These are phyloP conservation scores for Aphis gossypii DNA, from an alignment of 1,140 invertebrate species.

Conservation along the genomic window DNA sequence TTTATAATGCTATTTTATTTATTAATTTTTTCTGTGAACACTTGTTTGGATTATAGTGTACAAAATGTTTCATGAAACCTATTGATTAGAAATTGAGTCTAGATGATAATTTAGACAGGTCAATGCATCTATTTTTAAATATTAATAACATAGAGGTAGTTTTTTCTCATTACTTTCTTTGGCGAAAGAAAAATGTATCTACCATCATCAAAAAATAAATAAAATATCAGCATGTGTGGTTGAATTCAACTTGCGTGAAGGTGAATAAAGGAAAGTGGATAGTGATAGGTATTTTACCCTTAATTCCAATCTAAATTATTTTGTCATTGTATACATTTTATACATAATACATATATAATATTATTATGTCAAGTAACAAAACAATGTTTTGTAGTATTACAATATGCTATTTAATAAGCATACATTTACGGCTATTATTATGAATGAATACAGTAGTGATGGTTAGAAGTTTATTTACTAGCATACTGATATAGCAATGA, in stretches of 20 bases:
- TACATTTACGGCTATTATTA: neutral
- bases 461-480: neutral
- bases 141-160: neutral
- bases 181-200: neutral
- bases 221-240: neutral
- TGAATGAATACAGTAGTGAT: neutral
- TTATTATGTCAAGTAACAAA: too few species aligned
- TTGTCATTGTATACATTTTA: neutral
- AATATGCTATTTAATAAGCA: too few species aligned
- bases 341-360: too few species aligned
- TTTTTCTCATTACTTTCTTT: neutral
- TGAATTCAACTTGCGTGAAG: neutral
- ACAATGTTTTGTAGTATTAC: too few species aligned
- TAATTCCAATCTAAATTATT: neutral
- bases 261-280: neutral
- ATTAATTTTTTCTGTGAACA: neutral
- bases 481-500: neutral
- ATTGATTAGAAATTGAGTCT: neutral
- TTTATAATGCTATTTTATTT: neutral
- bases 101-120: neutral
- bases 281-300: neutral
- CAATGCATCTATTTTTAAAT: neutral
- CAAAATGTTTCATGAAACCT: neutral
- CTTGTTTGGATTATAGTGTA: neutral
- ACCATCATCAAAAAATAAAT: neutral